Percentiles rank a stretch among this genome's conserved stretches.
These are phyloP conservation scores for Pseudochirops cupreus DNA, from an alignment of 2,797 vertebrate species.

Conservation along the genomic window DNA sequence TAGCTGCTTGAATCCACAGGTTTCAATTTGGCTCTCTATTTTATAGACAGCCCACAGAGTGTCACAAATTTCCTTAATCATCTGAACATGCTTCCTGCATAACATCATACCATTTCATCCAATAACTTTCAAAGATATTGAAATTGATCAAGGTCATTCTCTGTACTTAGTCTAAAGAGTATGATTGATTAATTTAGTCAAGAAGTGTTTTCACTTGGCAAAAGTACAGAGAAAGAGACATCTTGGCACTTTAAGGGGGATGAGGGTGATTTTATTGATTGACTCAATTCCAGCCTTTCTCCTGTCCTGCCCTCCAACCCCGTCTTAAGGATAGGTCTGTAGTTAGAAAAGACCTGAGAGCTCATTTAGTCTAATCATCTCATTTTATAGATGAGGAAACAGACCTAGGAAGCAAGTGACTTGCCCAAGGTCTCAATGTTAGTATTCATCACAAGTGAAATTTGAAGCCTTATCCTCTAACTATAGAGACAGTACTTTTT, in stretches of 20 bases:
- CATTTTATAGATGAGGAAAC: background rate
- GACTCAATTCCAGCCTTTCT: background rate
- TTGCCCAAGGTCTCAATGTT: background rate
- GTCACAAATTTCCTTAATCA: background rate
- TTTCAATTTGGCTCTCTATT: background rate
- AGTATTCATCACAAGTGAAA: background rate
- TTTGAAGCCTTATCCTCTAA: background rate
- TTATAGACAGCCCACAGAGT: background rate
- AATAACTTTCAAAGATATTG: background rate
- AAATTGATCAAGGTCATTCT: background rate
- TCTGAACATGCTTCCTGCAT: background rate
- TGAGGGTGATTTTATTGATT: background rate
- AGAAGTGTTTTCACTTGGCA: background rate
- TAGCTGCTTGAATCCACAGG: background rate
- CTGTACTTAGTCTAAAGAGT: background rate
- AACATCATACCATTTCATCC: background rate
- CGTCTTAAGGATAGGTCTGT: background rate
- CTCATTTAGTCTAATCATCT: background rate
- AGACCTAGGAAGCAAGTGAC: background rate
- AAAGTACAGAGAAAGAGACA: background rate
- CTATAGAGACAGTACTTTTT: background rate
- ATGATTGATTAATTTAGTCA: constrained; percentile 2
- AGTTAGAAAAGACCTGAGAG: background rate
- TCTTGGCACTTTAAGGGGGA: background rate
- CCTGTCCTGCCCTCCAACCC: background rate